Evolutionary conservation across 2,888 invertebrate genomes (phyloP).

Genomic region (Andrena flavipes): DNA sequence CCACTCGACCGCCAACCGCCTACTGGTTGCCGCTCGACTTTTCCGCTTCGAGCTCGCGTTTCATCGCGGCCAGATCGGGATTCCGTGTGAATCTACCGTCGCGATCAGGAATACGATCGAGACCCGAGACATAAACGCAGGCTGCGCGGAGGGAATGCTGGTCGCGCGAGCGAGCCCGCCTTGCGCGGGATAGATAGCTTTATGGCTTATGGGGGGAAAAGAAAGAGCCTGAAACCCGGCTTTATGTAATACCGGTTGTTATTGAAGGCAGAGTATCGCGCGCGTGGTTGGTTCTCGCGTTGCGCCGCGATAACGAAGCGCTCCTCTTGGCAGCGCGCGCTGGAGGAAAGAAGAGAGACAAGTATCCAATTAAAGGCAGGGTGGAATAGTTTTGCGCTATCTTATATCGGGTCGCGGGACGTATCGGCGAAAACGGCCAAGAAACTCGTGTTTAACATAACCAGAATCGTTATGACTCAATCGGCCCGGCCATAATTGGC

Average conservation of each 20-base stretch:
- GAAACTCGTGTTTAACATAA: slow-evolving; percentile 64
- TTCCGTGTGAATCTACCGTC: slow-evolving; percentile 41
- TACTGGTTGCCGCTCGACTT: neutral
- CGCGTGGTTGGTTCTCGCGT: slow-evolving; percentile 2
- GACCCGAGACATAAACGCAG: slow-evolving; percentile 30
- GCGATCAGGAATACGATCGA: slow-evolving; percentile 30
- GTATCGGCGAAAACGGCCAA: slow-evolving; percentile 47
- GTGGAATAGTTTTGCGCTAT: slow-evolving; percentile 38
- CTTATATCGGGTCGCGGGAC: slow-evolving; percentile 46
- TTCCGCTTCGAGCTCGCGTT: neutral
- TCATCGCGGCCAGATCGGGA: slow-evolving; percentile 14
- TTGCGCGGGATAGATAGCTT: slow-evolving; percentile 18
- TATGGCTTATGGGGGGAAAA: slow-evolving; percentile 20
- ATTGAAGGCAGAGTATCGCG: slow-evolving; percentile 36
- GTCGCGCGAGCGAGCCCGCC: slow-evolving; percentile 21
- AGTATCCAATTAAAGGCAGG: slow-evolving; percentile 51
- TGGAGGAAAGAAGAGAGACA: slow-evolving; percentile 25
- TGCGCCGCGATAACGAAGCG: slow-evolving; percentile 26
- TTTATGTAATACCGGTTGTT: slow-evolving; percentile 47
- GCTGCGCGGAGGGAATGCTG: slow-evolving; percentile 8
- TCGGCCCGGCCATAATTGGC: slow-evolving; percentile 49
- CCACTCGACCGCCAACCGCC: too few species aligned
- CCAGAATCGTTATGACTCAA: slow-evolving; percentile 67
- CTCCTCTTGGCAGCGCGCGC: neutral
- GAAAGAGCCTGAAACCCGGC: slow-evolving; percentile 3